A percentile compares a stretch with the other conserved stretches of the same genome.
These are phyloP conservation scores for Lepas anatifera DNA, from an alignment of 2,888 invertebrate genomes.

Conservation along the genomic window DNA sequence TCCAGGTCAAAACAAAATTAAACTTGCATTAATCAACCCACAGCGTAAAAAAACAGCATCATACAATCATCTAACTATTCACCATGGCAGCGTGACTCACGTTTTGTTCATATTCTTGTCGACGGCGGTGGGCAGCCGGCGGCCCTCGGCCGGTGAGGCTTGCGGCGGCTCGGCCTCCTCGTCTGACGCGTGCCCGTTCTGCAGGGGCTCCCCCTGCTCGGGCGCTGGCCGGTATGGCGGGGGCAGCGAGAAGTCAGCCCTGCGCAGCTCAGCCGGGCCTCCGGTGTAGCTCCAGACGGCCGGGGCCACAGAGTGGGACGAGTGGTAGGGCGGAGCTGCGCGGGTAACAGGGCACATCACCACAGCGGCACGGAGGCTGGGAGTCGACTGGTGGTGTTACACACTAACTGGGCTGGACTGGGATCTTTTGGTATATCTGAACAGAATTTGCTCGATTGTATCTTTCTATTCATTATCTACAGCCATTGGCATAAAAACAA, in stretches of 20 bases:
- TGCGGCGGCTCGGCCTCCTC: slow-evolving; percentile 17
- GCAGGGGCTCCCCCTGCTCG: slow-evolving; percentile 25
- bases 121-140: slow-evolving; percentile 31
- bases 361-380: no score
- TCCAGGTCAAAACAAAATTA: no score
- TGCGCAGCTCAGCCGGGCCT: slow-evolving; percentile 28
- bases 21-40: no score
- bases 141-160: background rate
- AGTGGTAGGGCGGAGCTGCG: slow-evolving; percentile 66
- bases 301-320: slow-evolving; percentile 66
- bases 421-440: no score
- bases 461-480: no score
- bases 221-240: slow-evolving; percentile 52
- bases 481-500: no score
- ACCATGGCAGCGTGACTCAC: slow-evolving; percentile 28
- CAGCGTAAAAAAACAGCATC: no score
- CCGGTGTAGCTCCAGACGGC: slow-evolving; percentile 63
- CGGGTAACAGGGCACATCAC: no score
- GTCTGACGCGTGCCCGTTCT: slow-evolving; percentile 28
- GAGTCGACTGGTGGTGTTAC: no score
- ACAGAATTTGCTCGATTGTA: no score
- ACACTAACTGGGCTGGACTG: no score
- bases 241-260: slow-evolving; percentile 53
- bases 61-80: no score
- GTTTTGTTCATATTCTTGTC: slow-evolving; percentile 59